These are phyloP conservation scores for Silurus aristotelis DNA, from an alignment of 2,797 vertebrate species.

Conservation along the genomic window DNA sequence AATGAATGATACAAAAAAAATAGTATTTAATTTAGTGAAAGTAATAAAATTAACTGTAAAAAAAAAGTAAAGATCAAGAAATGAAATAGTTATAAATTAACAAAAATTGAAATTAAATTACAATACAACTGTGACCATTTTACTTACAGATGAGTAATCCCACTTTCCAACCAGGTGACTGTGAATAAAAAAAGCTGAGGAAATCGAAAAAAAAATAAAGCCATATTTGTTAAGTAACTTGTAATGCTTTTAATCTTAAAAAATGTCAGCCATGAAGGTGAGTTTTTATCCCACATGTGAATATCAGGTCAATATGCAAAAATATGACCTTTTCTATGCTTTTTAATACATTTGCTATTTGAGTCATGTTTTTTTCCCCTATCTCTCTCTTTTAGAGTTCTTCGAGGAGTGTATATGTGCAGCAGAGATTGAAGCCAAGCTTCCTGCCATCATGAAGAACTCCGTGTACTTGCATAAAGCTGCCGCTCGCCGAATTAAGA, in stretches of 20 bases:
- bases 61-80: too few species aligned
- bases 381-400: conserved; percentile 75
- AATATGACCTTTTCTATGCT: background rate
- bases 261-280: background rate
- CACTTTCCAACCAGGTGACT: too few species aligned
- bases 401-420: conserved; percentile 97
- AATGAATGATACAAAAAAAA: too few species aligned
- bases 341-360: background rate
- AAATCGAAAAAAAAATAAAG: background rate
- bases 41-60: too few species aligned
- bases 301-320: background rate
- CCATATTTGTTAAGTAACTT: background rate
- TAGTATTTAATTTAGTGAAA: too few species aligned
- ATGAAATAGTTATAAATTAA: too few species aligned
- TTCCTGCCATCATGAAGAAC: conserved; percentile 97
- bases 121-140: too few species aligned
- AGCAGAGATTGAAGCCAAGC: conserved; percentile 93
- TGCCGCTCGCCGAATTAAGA: conserved; percentile 92
- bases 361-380: background rate
- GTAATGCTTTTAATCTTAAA: background rate
- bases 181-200: too few species aligned
- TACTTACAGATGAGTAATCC: too few species aligned
- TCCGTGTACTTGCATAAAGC: conserved; percentile 95
- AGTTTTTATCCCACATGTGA: background rate
- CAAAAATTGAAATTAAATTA: too few species aligned